phyloP scores from a whole-genome alignment of 2,113 vertebrate species.

The Pterocles burchelli region DNA sequence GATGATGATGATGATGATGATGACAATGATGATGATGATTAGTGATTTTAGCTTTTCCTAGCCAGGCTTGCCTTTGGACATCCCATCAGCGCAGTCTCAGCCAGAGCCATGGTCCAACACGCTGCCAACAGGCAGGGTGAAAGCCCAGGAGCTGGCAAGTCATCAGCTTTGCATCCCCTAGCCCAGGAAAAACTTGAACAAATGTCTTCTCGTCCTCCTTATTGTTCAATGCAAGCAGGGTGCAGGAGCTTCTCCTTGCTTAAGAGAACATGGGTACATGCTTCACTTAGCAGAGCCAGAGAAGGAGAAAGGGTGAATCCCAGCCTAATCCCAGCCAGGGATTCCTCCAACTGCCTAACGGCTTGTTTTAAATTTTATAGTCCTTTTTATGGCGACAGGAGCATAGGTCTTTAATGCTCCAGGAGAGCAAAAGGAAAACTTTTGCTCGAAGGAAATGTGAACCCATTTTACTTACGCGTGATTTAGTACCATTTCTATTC shows the following conservation, averaged over 20 bases:
- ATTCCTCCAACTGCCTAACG: neutral
- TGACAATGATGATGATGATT: neutral
- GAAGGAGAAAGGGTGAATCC: neutral
- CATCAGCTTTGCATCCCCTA: neutral
- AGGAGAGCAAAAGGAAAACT: constrained; percentile 36
- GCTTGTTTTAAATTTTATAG: neutral
- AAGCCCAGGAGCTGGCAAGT: neutral
- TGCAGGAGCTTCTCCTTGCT: neutral
- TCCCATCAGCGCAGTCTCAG: neutral
- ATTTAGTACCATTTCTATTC: constrained; percentile 51
- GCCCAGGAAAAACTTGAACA: neutral
- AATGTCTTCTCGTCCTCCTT: neutral
- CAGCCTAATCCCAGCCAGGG: neutral
- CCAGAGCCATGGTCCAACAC: accelerated
- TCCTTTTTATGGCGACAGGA: neutral
- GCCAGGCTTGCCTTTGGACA: neutral
- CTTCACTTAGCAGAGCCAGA: neutral
- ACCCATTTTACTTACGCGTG: neutral
- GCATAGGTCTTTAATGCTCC: neutral
- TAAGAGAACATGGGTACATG: neutral
- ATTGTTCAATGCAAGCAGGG: neutral
- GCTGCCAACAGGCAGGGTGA: neutral
- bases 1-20: neutral
- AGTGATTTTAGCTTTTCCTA: neutral
- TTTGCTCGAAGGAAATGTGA: neutral